Evolutionary conservation across 2,888 invertebrate genomes (phyloP).

Genomic region (Drosophila eohydei): DNA sequence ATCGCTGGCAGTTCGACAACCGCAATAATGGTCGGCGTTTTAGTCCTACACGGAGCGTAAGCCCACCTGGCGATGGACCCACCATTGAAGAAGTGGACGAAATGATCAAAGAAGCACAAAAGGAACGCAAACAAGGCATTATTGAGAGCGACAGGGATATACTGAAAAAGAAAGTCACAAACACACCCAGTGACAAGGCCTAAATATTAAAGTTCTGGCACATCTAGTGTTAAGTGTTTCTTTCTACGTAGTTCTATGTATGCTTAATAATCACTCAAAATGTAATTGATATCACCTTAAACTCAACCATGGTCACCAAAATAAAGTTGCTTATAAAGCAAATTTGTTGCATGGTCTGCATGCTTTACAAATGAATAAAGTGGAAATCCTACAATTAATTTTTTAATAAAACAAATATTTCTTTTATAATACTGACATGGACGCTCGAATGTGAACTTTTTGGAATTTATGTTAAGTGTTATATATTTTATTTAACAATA

Average conservation of each 20-base stretch:
- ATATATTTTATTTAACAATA: too few species aligned
- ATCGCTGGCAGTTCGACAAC: constrained; percentile 49
- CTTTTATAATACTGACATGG: too few species aligned
- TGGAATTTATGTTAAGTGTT: too few species aligned
- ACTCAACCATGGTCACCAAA: constrained; percentile 37
- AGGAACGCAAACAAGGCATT: constrained; percentile 87
- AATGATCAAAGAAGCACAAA: constrained; percentile 86
- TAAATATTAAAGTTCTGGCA: constrained; percentile 19
- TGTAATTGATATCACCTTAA: constrained; percentile 25
- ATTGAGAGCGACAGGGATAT: constrained; percentile 86
- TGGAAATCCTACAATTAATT: neutral
- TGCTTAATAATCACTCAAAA: constrained; percentile 33
- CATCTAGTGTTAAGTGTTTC: constrained; percentile 50
- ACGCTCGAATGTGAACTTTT: too few species aligned
- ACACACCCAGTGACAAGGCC: constrained; percentile 28
- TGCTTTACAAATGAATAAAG: constrained; percentile 19
- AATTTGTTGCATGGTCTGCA: constrained; percentile 35
- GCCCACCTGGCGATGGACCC: constrained; percentile 67
- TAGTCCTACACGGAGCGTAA: constrained; percentile 85
- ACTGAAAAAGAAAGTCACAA: constrained; percentile 78
- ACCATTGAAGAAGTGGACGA: constrained; percentile 87
- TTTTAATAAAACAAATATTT: too few species aligned
- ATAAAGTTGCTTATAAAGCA: constrained; percentile 68
- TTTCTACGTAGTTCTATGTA: constrained; percentile 40
- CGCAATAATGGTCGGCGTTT: constrained; percentile 28